Percentiles rank a stretch among this genome's conserved stretches.
Conservation (phyloP, 2,113 vertebrate genomes). For the Tinamus guttatus region DNA sequence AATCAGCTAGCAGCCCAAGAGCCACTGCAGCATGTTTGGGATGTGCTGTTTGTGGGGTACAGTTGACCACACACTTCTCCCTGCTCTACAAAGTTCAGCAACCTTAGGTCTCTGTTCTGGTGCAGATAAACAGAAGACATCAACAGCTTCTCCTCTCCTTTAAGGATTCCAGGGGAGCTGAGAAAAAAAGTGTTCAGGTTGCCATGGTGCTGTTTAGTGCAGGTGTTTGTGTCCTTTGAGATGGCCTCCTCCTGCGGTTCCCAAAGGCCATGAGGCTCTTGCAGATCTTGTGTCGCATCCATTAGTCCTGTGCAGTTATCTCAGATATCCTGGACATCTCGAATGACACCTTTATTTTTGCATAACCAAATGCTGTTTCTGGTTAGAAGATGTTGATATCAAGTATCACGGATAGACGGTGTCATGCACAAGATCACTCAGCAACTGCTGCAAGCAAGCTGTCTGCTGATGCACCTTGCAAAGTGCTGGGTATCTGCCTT, state of each 20-base stretch:
- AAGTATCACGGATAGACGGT: not conserved
- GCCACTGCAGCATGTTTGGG: not conserved
- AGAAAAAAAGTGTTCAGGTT: not conserved
- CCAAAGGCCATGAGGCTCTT: not conserved
- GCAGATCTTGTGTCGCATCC: not conserved
- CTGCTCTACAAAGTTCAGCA: not conserved
- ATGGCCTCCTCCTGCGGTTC: not conserved
- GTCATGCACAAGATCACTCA: not conserved
- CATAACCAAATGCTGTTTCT: not conserved
- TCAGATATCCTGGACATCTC: not conserved
- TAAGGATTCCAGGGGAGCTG: not conserved
- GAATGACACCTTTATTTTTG: not conserved
- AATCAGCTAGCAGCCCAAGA: not conserved
- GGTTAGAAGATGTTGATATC: rapidly evolving
- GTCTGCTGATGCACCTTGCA: no score
- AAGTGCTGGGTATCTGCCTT: not conserved
- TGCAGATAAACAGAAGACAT: not conserved
- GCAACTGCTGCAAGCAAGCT: not conserved
- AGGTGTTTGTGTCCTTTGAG: not conserved
- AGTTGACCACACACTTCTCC: not conserved
- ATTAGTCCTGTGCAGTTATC: not conserved
- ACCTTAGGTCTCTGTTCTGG: not conserved
- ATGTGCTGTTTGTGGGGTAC: not conserved
- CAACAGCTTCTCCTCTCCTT: not conserved
- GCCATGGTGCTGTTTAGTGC: not conserved